A percentile compares a stretch with the other conserved stretches of the same genome.
Conservation (phyloP, 2,888 invertebrate genomes). For the Heliconius ismenius region DNA sequence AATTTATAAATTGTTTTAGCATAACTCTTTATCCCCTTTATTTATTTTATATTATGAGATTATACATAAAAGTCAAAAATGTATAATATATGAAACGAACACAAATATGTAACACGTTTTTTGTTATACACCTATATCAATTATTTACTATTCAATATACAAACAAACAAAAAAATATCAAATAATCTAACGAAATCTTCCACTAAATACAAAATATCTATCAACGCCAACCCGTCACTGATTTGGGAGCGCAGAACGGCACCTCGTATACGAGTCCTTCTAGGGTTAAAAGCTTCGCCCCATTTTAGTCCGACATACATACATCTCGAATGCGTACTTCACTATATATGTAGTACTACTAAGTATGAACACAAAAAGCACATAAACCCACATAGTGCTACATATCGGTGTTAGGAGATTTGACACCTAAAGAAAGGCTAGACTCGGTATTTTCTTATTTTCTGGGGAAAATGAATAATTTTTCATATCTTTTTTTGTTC, state of each 20-base stretch:
- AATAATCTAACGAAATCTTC: not conserved
- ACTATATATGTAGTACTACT: not conserved
- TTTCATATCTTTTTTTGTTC: not conserved
- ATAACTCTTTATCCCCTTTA: too few species aligned
- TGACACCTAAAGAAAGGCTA: not conserved
- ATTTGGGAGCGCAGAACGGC: conserved; percentile 13
- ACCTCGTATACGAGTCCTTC: conserved; percentile 30
- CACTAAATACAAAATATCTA: not conserved
- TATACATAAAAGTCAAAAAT: too few species aligned
- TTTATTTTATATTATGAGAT: too few species aligned
- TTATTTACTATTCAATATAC: not conserved
- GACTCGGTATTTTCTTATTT: not conserved
- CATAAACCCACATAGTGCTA: not conserved
- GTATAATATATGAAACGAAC: too few species aligned
- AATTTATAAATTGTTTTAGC: not conserved
- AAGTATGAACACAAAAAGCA: not conserved
- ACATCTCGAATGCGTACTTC: conserved; percentile 21
- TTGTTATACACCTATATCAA: not conserved
- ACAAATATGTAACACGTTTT: too few species aligned
- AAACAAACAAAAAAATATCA: not conserved
- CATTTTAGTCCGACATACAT: conserved; percentile 22
- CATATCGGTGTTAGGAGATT: conserved; percentile 12
- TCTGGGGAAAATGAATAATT: not conserved
- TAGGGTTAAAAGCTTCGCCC: conserved; percentile 34
- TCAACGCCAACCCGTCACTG: conserved; percentile 18